Base-by-base conservation (phyloP, 2,888 invertebrate species). In the Theodoxus fluviatilis region DNA sequence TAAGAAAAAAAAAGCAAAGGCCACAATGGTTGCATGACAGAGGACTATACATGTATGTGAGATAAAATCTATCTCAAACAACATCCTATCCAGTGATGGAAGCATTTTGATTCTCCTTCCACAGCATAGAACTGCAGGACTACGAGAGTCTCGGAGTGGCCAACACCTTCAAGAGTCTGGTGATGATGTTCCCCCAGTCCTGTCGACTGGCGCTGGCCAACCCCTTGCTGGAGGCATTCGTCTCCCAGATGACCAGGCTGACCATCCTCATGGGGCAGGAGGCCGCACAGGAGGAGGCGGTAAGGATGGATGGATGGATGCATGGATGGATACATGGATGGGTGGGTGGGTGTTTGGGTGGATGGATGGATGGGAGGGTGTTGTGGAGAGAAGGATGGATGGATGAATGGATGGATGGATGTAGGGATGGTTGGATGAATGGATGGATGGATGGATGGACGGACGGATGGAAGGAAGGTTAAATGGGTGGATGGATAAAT, bases 111-210 rank as follows among this genome's bases (percentile, higher is more conserved):
- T 55, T 37, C 37, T 22, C 15, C 4, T 52, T 71, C 86, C 86
- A 71, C 83, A 91, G 90, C 79, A 89, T 91, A 63, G 90, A 90
- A 70, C 88, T 92, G 28, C 89, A 89, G 69, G 91, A 90, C 75
- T 89, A 90, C 73, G 93, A 93, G 87, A 91, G 91, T 1, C 87
- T 92, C 70, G 92, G 92, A 2, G 89, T 93, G 65, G 91, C 92
- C 40, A 90, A 90, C 80, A 91, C 92, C 63, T 89, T 92, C 64
- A 89, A 90, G 73, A 92, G 92, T 81, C 83, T 93, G 28, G 88
- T 91, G 38, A 86, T 90, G 71, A 90, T 90, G 86, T 91, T 90
- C 83, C 88, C 90, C 66, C 84, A 88, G 40, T 78, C 87, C 15
- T 87, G 90, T 79, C 81, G 91, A 77, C 81, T 85, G 33, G 85